These are phyloP conservation scores for Pachyseris speciosa DNA, from an alignment of 64 coral and sea anemone genomes.

Conservation along the genomic window DNA sequence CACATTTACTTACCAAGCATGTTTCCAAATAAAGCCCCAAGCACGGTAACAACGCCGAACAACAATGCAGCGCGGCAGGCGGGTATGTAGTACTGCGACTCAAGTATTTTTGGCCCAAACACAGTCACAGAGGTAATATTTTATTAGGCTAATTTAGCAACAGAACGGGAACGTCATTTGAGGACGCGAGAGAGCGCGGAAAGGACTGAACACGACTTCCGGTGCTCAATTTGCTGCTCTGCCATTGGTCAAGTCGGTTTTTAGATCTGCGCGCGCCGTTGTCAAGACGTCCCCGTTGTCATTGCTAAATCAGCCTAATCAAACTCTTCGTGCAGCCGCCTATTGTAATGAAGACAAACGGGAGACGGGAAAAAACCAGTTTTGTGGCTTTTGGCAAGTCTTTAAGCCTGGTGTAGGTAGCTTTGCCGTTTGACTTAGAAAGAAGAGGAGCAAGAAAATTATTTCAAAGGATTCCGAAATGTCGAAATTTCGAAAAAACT, in stretches of 20 bases:
- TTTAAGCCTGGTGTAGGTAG: constrained; percentile 42
- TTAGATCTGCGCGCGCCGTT: too few relatives aligned
- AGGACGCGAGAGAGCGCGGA: too few relatives aligned
- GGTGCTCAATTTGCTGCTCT: too few relatives aligned
- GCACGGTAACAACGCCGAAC: constrained; percentile 35
- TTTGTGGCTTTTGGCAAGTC: constrained; percentile 83
- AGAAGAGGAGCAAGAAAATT: not conserved
- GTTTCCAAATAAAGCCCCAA: constrained; percentile 53
- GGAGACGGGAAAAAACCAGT: constrained; percentile 31
- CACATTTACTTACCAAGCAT: constrained; percentile 53
- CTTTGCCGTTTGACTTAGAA: not conserved
- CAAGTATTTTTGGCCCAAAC: constrained; percentile 76
- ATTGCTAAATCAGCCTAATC: too few relatives aligned
- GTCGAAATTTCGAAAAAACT: too few relatives aligned
- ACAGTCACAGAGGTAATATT: constrained; percentile 16
- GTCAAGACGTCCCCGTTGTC: too few relatives aligned
- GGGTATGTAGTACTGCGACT: constrained; percentile 53
- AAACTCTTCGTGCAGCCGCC: constrained; percentile 49
- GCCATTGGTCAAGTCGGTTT: too few relatives aligned
- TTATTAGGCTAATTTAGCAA: too few relatives aligned
- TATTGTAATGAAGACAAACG: constrained; percentile 58
- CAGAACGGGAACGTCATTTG: too few relatives aligned
- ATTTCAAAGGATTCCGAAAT: not conserved
- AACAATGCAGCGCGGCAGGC: constrained; percentile 35
- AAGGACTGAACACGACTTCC: too few relatives aligned